These are phyloP conservation scores for Myripristis jacobus DNA, from an alignment of 2,797 vertebrate species.

Conservation along the genomic window DNA sequence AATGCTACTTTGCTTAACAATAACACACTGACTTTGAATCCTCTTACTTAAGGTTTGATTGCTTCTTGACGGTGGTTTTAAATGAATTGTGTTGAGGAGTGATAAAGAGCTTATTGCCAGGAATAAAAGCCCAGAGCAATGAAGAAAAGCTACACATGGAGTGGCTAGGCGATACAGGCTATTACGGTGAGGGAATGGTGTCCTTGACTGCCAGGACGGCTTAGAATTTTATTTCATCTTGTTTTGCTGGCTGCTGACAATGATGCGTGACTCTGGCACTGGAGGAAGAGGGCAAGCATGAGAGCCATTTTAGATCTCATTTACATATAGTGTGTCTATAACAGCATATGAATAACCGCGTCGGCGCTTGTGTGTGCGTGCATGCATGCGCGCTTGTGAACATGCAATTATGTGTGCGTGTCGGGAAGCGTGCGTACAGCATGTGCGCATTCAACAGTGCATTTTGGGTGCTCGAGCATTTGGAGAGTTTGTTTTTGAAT, in stretches of 20 bases:
- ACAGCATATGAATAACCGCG: constrained; percentile 46
- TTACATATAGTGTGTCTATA: constrained; percentile 78
- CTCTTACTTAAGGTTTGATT: constrained; percentile 92
- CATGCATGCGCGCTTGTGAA: constrained; percentile 17
- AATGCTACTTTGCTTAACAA: constrained; percentile 88
- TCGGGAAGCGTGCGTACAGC: constrained; percentile 9
- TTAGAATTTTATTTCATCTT: constrained; percentile 91
- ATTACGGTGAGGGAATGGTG: constrained; percentile 89
- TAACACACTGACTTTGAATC: constrained; percentile 91
- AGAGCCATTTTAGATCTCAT: constrained; percentile 85
- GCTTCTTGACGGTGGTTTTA: constrained; percentile 90
- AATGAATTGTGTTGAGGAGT: constrained; percentile 91
- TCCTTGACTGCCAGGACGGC: constrained; percentile 89
- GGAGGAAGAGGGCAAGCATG: constrained; percentile 81
- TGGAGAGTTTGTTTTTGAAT: constrained; percentile 47
- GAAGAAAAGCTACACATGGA: constrained; percentile 89
- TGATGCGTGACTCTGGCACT: constrained; percentile 85
- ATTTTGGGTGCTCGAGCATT: constrained; percentile 5
- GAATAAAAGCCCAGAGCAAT: constrained; percentile 90
- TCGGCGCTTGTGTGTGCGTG: constrained; percentile 24
- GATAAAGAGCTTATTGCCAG: constrained; percentile 91
- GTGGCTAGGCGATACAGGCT: constrained; percentile 88
- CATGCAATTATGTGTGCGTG: not conserved
- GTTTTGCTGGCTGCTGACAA: constrained; percentile 87
- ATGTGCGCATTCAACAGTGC: constrained; percentile 37